phyloP scores from a whole-genome alignment of 2,888 invertebrate species.

The Lydus trimaculatus region DNA sequence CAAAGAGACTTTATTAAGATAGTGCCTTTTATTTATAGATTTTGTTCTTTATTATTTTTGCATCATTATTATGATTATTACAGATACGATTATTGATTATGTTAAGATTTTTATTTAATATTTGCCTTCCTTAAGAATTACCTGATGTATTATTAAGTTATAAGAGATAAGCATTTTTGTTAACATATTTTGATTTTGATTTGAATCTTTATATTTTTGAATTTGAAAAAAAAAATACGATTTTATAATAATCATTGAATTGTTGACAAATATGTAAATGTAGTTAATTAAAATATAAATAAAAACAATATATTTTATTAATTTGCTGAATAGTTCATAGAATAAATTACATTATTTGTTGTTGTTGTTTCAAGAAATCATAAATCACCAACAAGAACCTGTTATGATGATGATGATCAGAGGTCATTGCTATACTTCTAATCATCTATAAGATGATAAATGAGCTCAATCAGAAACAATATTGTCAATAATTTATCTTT shows the following conservation, averaged over 20 bases:
- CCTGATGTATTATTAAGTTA: constrained; percentile 28
- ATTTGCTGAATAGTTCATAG: background rate
- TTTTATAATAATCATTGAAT: constrained; percentile 20
- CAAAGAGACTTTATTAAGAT: background rate
- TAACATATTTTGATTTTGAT: constrained; percentile 20
- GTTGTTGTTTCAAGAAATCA: background rate
- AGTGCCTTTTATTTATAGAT: constrained; percentile 6
- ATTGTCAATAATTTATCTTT: too few species aligned
- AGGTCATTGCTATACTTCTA: too few species aligned
- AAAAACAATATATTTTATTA: constrained; percentile 31
- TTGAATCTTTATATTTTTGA: constrained; percentile 18
- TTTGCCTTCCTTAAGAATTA: constrained; percentile 16
- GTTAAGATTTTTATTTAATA: background rate
- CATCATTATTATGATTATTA: background rate
- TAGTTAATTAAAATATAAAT: constrained; percentile 22
- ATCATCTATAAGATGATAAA: too few species aligned
- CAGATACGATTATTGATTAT: background rate
- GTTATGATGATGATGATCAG: too few species aligned
- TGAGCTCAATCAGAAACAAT: too few species aligned
- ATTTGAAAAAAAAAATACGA: background rate
- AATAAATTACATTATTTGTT: background rate
- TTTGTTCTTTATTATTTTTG: background rate
- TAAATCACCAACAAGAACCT: too few species aligned
- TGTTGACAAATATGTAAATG: constrained; percentile 30
- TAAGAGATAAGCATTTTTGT: constrained; percentile 15